Percentiles rank a stretch among this genome's conserved stretches.
Conservation (phyloP, 2,797 vertebrate species). For the Eulemur albifrons region DNA sequence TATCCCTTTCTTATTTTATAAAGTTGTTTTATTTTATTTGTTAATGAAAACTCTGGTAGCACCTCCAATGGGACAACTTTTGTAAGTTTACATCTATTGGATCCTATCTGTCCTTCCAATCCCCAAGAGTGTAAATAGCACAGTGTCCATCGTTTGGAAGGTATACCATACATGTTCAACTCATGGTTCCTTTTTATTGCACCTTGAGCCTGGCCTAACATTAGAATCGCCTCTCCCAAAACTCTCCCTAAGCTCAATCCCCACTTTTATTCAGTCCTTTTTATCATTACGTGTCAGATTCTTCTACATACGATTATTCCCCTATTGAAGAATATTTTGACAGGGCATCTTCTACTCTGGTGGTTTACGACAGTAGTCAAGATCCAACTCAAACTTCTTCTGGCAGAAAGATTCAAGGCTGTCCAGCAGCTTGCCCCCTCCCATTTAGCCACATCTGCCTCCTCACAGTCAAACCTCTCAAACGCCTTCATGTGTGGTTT, state of each 20-base stretch:
- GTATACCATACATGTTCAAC: background rate
- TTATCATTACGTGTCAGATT: background rate
- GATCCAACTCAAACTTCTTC: background rate
- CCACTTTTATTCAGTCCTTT: background rate
- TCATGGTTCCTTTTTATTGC: background rate
- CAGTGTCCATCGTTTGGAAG: background rate
- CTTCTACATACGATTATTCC: background rate
- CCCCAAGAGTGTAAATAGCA: background rate
- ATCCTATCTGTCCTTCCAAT: background rate
- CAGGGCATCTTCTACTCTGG: background rate
- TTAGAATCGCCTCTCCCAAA: background rate
- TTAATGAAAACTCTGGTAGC: constrained; percentile 17
- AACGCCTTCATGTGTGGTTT: background rate
- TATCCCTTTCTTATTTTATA: background rate
- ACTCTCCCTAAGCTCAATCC: background rate
- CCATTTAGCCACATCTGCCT: background rate
- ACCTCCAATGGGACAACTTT: background rate
- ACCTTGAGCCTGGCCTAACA: background rate
- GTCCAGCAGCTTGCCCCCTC: background rate
- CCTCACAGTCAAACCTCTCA: background rate
- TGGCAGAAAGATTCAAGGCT: background rate
- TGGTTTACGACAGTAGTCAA: background rate
- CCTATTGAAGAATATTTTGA: background rate
- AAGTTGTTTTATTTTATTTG: background rate
- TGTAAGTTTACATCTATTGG: background rate